phyloP scores from a whole-genome alignment of 2,797 vertebrate species.

The Ctenosaura bakeri region DNA sequence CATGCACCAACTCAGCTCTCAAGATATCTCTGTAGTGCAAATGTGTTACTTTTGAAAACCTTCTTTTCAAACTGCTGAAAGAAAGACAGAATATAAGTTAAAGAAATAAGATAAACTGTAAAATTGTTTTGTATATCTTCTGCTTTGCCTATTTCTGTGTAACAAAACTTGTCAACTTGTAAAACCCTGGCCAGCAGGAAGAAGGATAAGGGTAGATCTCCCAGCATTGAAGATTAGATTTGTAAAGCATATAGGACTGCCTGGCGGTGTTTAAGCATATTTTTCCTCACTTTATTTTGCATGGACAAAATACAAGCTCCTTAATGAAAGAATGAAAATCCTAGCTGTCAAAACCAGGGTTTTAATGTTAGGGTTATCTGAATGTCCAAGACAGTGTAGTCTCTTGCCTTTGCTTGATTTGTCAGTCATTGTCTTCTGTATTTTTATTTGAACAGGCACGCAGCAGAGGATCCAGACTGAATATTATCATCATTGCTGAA shows the following conservation, averaged over 20 bases:
- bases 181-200: not conserved
- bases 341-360: not conserved
- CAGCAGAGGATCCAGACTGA: slow-evolving; percentile 90
- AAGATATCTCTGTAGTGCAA: not conserved
- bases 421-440: rapidly evolving
- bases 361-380: not conserved
- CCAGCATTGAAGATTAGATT: not conserved
- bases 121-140: not conserved
- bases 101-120: too few relatives aligned
- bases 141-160: not conserved
- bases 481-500: slow-evolving; percentile 95
- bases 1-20: not conserved
- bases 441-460: slow-evolving; percentile 84
- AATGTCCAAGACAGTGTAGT: not conserved
- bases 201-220: not conserved
- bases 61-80: not conserved
- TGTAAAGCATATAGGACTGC: not conserved
- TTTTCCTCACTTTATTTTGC: not conserved
- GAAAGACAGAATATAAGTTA: too few relatives aligned
- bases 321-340: not conserved
- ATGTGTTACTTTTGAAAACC: not conserved
- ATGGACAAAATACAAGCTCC: not conserved
- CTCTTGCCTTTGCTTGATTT: not conserved
- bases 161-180: not conserved
- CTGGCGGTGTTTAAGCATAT: not conserved